phyloP scores from a whole-genome alignment of 2,888 invertebrate genomes.

The Patella ulyssiponensis region DNA sequence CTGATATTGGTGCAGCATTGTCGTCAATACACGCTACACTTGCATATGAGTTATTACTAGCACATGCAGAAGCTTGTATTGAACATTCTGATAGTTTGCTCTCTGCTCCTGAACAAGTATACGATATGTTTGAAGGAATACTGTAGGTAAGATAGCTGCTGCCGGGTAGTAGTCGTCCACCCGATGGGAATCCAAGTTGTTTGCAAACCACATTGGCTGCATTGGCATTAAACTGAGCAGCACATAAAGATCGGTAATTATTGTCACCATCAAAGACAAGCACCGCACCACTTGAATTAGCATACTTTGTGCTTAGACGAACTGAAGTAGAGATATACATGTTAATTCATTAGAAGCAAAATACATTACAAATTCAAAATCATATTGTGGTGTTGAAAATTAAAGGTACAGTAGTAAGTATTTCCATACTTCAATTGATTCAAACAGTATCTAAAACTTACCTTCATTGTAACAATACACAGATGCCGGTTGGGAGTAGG shows the following conservation, averaged over 20 bases:
- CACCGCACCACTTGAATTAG: conserved; percentile 5
- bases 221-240: neutral
- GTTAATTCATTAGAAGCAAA: too few relatives aligned
- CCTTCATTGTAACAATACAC: neutral
- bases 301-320: neutral
- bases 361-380: too few relatives aligned
- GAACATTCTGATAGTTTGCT: neutral
- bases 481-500: neutral
- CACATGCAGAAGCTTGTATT: neutral
- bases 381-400: too few relatives aligned
- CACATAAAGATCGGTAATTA: neutral
- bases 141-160: neutral
- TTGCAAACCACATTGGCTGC: conserved; percentile 5
- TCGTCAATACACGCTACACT: too few relatives aligned
- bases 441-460: neutral
- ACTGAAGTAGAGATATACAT: neutral
- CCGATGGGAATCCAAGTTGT: conserved; percentile 4
- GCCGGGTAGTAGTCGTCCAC: neutral
- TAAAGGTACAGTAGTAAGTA: too few relatives aligned
- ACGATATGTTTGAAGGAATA: neutral
- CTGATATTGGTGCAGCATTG: too few relatives aligned
- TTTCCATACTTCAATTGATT: too few relatives aligned
- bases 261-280: neutral
- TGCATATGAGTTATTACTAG: too few relatives aligned
- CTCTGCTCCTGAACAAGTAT: neutral